Evolutionary conservation across 2,888 invertebrate genomes (phyloP).

Genomic region (Plusia festucae): DNA sequence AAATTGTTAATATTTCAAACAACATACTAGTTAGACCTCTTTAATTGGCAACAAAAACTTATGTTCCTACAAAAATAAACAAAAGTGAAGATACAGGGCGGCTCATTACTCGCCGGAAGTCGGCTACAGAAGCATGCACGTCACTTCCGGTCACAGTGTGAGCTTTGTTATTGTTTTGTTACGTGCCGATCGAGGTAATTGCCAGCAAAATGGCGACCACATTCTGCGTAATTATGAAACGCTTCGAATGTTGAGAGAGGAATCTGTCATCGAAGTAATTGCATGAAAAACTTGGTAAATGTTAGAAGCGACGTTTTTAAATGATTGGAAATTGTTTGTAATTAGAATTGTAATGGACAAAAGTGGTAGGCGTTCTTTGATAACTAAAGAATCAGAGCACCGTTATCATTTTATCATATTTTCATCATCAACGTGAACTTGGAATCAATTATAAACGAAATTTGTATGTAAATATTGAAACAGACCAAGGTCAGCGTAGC

Average conservation of each 20-base stretch:
- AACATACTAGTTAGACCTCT: background rate
- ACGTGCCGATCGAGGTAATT: conserved; percentile 42
- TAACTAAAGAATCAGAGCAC: no score
- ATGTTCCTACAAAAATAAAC: conserved; percentile 30
- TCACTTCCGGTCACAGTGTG: conserved; percentile 51
- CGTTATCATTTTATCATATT: no score
- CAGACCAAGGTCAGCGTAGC: no score
- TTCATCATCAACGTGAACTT: no score
- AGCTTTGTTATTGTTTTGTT: conserved; percentile 58
- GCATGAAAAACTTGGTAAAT: conserved; percentile 25
- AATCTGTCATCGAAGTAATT: conserved; percentile 55
- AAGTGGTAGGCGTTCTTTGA: background rate
- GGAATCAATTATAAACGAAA: no score
- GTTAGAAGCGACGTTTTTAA: conserved; percentile 22
- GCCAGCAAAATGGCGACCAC: conserved; percentile 38
- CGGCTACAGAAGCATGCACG: conserved; percentile 51
- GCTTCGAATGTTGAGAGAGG: conserved; percentile 27
- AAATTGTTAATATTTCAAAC: background rate
- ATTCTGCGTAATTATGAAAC: conserved; percentile 44
- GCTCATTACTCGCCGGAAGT: conserved; percentile 57
- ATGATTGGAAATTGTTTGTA: background rate
- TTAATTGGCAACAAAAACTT: conserved; percentile 16
- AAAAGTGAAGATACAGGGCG: conserved; percentile 32
- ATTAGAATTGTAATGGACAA: background rate
- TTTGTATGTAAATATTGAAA: no score